A percentile compares a stretch with the other conserved stretches of the same genome.
phyloP scores from a whole-genome alignment of 2,797 vertebrate species.

The Numenius phaeopus region DNA sequence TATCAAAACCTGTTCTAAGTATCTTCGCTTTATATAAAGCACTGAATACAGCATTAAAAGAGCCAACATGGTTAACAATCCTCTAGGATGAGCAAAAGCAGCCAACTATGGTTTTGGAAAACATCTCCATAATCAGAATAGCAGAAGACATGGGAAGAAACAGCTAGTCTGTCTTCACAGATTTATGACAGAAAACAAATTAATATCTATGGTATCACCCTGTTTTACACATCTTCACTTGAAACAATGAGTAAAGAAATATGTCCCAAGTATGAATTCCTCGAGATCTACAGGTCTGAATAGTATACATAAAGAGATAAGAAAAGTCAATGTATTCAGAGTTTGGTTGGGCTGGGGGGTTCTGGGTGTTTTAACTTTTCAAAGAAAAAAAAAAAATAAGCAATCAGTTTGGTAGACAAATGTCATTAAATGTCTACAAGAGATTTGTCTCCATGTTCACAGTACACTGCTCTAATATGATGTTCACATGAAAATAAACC shows the following conservation, averaged over 20 bases:
- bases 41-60: neutral
- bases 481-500: neutral
- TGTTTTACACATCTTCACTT: neutral
- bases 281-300: neutral
- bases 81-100: neutral
- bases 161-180: neutral
- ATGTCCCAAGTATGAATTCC: neutral
- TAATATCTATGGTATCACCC: neutral
- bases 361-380: accelerated
- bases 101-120: neutral
- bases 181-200: neutral
- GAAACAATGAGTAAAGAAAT: neutral
- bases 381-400: neutral
- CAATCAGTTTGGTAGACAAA: neutral
- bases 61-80: neutral
- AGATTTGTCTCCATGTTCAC: accelerated
- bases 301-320: neutral
- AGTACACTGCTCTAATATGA: neutral
- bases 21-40: neutral
- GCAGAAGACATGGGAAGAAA: neutral
- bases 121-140: neutral
- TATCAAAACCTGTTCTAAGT: neutral
- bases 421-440: neutral
- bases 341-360: neutral
- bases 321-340: neutral